Conservation (phyloP, 2,113 vertebrate species). For the Leptobrachium ailaonicum region DNA sequence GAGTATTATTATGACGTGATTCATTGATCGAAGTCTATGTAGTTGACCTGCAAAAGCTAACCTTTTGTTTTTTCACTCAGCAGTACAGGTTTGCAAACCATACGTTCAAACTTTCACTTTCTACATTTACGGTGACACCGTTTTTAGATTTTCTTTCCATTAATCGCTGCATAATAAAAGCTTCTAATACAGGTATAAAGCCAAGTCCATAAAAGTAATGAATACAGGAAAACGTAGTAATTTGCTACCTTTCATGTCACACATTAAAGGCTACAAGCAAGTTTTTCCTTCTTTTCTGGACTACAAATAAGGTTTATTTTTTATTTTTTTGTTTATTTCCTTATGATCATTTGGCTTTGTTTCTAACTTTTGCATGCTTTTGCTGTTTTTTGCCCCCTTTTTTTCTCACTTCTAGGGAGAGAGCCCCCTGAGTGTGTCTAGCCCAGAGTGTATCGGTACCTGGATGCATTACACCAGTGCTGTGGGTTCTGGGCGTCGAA, state of each 20-base stretch:
- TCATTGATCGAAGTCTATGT: no score
- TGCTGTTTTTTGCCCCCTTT: constrained; percentile 77
- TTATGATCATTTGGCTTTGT: constrained; percentile 78
- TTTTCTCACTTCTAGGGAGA: constrained; percentile 91
- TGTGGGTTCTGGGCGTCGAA: constrained; percentile 94
- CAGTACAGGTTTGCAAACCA: background rate
- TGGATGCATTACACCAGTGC: constrained; percentile 94
- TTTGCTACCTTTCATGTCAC: constrained; percentile 33
- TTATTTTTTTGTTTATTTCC: constrained; percentile 63
- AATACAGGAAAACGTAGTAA: background rate
- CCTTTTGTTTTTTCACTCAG: background rate
- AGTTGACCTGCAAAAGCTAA: no score
- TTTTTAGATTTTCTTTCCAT: background rate
- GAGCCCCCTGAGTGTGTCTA: constrained; percentile 96
- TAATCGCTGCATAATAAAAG: constrained; percentile 16
- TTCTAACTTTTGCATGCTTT: constrained; percentile 90
- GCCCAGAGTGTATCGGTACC: constrained; percentile 93
- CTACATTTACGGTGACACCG: background rate
- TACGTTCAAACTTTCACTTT: background rate
- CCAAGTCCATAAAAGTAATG: constrained; percentile 1
- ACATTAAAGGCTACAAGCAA: constrained; percentile 55
- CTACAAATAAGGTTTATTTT: constrained; percentile 67
- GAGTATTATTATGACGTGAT: no score
- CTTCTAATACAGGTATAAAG: constrained; percentile 29
- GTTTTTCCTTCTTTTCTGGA: constrained; percentile 61